A percentile compares a stretch with the other conserved stretches of the same genome.
Conservation (phyloP, 2,113 vertebrate genomes). For the Panthera uncia region DNA sequence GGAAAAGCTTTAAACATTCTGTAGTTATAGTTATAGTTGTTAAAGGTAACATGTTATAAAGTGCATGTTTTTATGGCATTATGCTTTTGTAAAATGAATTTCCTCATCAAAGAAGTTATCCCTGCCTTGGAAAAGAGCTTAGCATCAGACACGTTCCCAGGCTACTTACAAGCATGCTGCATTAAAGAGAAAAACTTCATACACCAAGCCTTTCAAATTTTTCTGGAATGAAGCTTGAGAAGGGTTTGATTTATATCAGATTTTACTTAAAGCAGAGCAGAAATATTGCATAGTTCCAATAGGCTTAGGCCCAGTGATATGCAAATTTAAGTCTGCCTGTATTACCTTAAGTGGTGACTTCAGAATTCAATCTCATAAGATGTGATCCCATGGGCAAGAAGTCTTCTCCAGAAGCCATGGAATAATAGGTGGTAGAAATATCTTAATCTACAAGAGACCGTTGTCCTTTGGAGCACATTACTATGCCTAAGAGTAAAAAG, state of each 20-base stretch:
- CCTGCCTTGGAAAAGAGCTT: background rate
- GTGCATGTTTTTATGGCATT: background rate
- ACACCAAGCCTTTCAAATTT: background rate
- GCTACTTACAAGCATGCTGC: background rate
- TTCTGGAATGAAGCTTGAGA: background rate
- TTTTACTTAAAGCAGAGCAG: background rate
- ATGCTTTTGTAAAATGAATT: background rate
- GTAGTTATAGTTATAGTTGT: background rate
- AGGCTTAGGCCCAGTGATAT: background rate
- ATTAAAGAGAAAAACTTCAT: background rate
- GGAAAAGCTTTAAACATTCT: background rate
- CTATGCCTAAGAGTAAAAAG: background rate
- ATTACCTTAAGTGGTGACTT: background rate
- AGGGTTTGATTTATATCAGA: background rate
- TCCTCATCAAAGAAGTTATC: background rate
- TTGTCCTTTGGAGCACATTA: background rate
- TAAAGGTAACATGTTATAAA: background rate
- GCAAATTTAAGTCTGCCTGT: background rate
- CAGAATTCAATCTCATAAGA: background rate
- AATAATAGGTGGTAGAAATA: background rate
- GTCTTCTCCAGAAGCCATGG: background rate
- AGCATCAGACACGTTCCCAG: background rate
- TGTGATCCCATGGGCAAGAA: background rate
- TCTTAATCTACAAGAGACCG: background rate
- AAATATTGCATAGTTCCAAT: accelerated